Conservation (phyloP, 2,797 vertebrate species). For the Smutsia temminckii region DNA sequence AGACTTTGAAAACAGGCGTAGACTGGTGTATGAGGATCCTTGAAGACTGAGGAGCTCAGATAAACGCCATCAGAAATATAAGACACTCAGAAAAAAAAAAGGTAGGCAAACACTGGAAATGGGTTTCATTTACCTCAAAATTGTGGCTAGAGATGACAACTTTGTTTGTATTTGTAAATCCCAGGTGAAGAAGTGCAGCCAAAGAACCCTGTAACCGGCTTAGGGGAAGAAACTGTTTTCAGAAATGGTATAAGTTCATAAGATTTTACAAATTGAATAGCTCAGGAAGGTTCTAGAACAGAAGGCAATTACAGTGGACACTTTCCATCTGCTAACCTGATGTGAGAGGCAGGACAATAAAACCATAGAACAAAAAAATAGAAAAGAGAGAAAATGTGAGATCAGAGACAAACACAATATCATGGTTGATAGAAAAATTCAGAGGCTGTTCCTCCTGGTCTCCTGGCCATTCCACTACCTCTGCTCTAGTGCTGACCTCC, state of each 20-base stretch:
- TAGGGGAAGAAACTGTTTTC: neutral
- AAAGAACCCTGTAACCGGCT: neutral
- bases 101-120: neutral
- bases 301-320: neutral
- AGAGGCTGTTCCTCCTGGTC: neutral
- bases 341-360: neutral
- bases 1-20: neutral
- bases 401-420: neutral
- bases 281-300: conserved; percentile 5
- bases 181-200: neutral
- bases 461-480: neutral
- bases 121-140: neutral
- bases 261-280: neutral
- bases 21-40: neutral
- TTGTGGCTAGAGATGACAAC: neutral
- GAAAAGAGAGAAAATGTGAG: neutral
- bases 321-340: neutral
- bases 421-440: neutral
- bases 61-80: neutral
- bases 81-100: neutral
- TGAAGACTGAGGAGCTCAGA: neutral
- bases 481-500: neutral
- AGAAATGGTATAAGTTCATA: neutral
- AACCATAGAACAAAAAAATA: neutral
- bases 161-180: neutral